Base-by-base conservation (phyloP, 2,888 invertebrate species). In the Hermaeophaga mercurialis region DNA sequence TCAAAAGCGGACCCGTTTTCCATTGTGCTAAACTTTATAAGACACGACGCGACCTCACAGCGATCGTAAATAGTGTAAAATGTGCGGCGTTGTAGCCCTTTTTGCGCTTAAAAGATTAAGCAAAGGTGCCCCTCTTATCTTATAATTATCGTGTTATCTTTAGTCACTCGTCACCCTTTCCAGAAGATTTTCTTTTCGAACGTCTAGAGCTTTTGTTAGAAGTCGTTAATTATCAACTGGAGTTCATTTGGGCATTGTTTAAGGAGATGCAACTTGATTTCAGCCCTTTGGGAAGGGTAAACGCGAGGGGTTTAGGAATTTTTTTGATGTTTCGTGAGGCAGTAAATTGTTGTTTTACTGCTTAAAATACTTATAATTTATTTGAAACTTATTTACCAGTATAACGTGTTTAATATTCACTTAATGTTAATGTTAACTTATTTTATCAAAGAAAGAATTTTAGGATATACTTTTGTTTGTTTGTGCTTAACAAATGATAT, bases 61-160 rank as follows among this genome's bases (percentile, higher is more conserved):
- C 65, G 43, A 31, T 74, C 73, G 73, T 76, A 75, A 74, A 75
- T 75, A 73, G 70, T 64, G 68, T 63, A 70, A 74, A 74, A 74
- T 73, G 73, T 71, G 65, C 64, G 61, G 66, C 69, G 70, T 73
- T 72, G 70, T 72, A 64, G 60, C 60, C 67, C 69, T 72, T 74
- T 75, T 76, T 76, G 74, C 66, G 68, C 65, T 66, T 62, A 61
- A 60, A 60, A 73, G 73, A 75, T 74, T 72, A 74, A 74, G 73
- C 71, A 70, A 67, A 68, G 68, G 66, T 68, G 53, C 50, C 55
- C 69, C 64, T 65, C 69, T 71, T 74, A 73, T 75, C 73, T 70
- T 64, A 63, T 72, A 71, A 72, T 72, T 70, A 68, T 68, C 63
- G 62, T 58, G 56, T 56, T 58, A 58, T 58, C 55, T 55, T 66